Conservation (phyloP, 2,113 vertebrate genomes). For the Gavialis gangeticus region DNA sequence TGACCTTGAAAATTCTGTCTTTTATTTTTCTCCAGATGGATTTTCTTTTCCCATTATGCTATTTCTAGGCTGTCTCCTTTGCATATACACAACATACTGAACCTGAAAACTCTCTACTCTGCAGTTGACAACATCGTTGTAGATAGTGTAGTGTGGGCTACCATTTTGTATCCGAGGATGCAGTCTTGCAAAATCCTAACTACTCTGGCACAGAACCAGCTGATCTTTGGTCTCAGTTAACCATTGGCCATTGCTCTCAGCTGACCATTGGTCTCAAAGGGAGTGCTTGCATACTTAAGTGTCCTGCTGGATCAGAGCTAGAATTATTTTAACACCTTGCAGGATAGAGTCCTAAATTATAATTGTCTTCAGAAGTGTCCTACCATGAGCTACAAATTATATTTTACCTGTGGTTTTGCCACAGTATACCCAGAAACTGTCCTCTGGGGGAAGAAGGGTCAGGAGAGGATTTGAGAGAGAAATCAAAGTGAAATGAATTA, state of each 20-base stretch:
- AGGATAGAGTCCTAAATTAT: not conserved
- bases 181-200: not conserved
- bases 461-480: not conserved
- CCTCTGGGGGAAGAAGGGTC: not conserved
- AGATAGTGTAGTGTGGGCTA: not conserved
- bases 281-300: not conserved
- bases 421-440: not conserved
- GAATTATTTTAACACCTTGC: rapidly evolving
- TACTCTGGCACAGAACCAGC: not conserved
- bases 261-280: not conserved
- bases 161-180: constrained; percentile 7
- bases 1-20: rapidly evolving
- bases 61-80: not conserved
- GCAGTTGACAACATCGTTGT: not conserved
- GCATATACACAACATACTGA: not conserved
- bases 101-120: not conserved
- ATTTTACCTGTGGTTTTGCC: rapidly evolving
- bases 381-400: not conserved
- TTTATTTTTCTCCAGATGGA: not conserved
- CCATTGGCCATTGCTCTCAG: too few species aligned
- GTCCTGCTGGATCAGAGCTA: not conserved
- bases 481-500: not conserved
- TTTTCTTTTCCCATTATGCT: not conserved
- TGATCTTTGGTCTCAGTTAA: too few species aligned
- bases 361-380: not conserved